Conservation (phyloP, 1,140 invertebrate species). For the Psilanteris sp. region DNA sequence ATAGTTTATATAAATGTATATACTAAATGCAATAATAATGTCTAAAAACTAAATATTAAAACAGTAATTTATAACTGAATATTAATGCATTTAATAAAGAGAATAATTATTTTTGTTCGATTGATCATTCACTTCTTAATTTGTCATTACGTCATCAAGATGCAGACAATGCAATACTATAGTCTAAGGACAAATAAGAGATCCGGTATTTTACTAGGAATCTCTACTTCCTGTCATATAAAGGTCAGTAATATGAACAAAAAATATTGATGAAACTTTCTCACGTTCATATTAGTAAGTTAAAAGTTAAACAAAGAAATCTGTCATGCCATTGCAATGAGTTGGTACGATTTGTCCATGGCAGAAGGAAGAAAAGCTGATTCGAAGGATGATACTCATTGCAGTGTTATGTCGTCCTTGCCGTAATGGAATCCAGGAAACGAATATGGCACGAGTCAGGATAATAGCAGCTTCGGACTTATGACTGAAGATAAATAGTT, state of each 20-base stretch:
- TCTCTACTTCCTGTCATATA: slow-evolving; percentile 28
- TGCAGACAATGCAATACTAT: background rate
- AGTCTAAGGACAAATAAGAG: background rate
- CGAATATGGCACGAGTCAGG: slow-evolving; percentile 40
- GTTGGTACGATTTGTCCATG: slow-evolving; percentile 57
- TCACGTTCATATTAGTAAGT: slow-evolving; percentile 30
- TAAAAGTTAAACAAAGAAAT: slow-evolving; percentile 61
- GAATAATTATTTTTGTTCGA: no score
- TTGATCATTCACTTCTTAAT: no score
- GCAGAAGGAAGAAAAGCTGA: slow-evolving; percentile 56
- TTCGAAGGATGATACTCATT: slow-evolving; percentile 68
- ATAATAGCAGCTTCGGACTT: slow-evolving; percentile 30
- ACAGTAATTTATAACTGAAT: no score
- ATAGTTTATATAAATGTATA: no score
- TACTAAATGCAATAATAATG: no score
- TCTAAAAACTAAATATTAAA: no score
- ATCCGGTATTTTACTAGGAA: slow-evolving; percentile 24
- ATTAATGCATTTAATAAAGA: no score
- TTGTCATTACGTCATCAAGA: background rate
- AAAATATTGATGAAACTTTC: slow-evolving; percentile 43
- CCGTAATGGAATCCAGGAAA: slow-evolving; percentile 71
- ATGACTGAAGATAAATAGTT: slow-evolving; percentile 31
- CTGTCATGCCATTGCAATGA: slow-evolving; percentile 66
- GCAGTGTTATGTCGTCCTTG: slow-evolving; percentile 66
- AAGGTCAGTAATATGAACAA: slow-evolving; percentile 32